Evolutionary conservation across 2,113 vertebrate species (phyloP).

Genomic region (Caretta caretta): DNA sequence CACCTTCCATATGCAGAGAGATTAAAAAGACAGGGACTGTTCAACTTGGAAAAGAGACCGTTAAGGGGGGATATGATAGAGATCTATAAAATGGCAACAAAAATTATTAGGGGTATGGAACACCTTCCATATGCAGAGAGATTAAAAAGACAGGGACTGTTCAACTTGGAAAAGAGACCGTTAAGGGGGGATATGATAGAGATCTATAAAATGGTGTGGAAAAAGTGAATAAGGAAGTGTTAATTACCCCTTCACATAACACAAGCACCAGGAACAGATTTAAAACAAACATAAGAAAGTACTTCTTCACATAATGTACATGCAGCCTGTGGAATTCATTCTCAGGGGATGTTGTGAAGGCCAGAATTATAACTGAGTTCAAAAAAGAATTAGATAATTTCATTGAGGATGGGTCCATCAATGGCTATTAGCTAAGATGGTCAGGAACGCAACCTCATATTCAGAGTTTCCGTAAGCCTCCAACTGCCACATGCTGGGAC

Average conservation of each 20-base stretch:
- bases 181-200: neutral
- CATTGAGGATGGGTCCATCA: neutral
- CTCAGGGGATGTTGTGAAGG: neutral
- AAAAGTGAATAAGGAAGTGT: neutral
- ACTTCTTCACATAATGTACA: neutral
- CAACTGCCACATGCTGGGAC: neutral
- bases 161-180: neutral
- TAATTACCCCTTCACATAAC: neutral
- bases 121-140: neutral
- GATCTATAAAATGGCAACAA: neutral
- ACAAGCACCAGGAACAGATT: neutral
- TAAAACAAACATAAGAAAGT: neutral
- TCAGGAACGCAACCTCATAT: neutral
- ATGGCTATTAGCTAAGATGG: neutral
- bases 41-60: neutral
- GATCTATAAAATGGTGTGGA: neutral
- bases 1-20: neutral
- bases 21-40: neutral
- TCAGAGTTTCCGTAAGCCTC: neutral
- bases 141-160: neutral
- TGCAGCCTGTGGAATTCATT: neutral
- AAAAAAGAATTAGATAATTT: neutral
- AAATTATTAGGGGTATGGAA: no score
- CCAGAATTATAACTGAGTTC: neutral
- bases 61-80: neutral